Evolutionary conservation across 1,140 invertebrate species (phyloP).

Genomic region (Myzus persicae): DNA sequence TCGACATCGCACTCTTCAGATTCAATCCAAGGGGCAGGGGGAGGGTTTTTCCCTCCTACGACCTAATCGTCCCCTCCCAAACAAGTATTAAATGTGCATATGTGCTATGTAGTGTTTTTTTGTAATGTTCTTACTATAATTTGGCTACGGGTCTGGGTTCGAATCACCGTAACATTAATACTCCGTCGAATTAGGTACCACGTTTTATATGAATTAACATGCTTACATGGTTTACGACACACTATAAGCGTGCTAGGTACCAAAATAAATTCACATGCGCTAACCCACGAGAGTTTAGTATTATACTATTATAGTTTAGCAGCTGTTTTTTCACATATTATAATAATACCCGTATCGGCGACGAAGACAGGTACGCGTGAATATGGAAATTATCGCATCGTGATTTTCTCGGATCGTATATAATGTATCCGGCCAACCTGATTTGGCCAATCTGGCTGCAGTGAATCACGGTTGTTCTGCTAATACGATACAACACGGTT

Average conservation of each 20-base stretch:
- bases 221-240: too few relatives aligned
- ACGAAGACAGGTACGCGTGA: too few relatives aligned
- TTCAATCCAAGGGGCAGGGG: too few relatives aligned
- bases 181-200: neutral
- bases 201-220: too few relatives aligned
- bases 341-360: neutral
- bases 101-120: too few relatives aligned
- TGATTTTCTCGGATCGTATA: neutral
- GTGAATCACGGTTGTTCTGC: neutral
- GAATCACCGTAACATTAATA: too few relatives aligned
- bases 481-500: neutral
- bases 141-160: too few relatives aligned
- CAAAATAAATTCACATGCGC: neutral
- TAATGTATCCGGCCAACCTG: neutral
- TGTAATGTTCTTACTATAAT: too few relatives aligned
- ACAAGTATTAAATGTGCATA: too few relatives aligned
- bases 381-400: neutral
- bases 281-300: neutral
- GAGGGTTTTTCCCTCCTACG: too few relatives aligned
- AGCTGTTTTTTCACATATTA: neutral
- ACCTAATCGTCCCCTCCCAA: too few relatives aligned
- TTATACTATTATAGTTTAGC: neutral
- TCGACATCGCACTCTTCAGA: neutral
- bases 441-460: neutral
- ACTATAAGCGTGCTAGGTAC: neutral